A percentile compares a stretch with the other conserved stretches of the same genome.
Evolutionary conservation across 2,888 invertebrate genomes (phyloP).

Genomic region (Phymatocera aterrima): DNA sequence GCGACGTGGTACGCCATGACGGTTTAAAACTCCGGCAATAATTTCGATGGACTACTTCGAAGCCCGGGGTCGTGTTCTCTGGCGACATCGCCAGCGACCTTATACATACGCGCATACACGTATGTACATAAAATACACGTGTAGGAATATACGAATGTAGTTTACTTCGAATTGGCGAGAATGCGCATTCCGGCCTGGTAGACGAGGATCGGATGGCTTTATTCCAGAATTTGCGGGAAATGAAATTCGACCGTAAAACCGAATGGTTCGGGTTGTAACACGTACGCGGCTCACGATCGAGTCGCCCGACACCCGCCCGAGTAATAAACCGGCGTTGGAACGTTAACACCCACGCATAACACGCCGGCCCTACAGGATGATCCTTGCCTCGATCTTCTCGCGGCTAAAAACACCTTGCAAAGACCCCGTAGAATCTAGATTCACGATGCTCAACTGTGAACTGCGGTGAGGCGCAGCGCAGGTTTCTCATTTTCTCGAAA

Average conservation of each 20-base stretch:
- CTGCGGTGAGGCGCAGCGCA: too few species aligned
- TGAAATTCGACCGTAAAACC: conserved; percentile 61
- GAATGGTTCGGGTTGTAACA: conserved; percentile 58
- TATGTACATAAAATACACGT: neutral
- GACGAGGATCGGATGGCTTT: conserved; percentile 13
- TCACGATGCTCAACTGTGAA: neutral
- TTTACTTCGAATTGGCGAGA: neutral
- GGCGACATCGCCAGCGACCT: conserved; percentile 15
- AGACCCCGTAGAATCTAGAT: conserved; percentile 22
- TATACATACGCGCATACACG: neutral
- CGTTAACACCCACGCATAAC: conserved; percentile 59
- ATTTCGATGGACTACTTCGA: conserved; percentile 38
- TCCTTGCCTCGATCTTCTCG: neutral
- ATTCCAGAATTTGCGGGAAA: conserved; percentile 55
- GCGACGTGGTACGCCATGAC: neutral
- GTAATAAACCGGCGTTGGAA: conserved; percentile 58
- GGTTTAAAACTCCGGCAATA: conserved; percentile 20
- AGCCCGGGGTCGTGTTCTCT: conserved; percentile 7
- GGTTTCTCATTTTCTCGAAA: neutral
- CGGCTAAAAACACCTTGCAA: conserved; percentile 19
- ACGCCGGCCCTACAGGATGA: neutral
- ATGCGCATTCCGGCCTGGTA: neutral
- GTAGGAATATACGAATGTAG: neutral
- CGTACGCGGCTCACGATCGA: conserved; percentile 50
- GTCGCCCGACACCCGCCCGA: conserved; percentile 49